Evolutionary conservation across 2,888 invertebrate genomes (phyloP).

Genomic region (Limnephilus rhombicus): DNA sequence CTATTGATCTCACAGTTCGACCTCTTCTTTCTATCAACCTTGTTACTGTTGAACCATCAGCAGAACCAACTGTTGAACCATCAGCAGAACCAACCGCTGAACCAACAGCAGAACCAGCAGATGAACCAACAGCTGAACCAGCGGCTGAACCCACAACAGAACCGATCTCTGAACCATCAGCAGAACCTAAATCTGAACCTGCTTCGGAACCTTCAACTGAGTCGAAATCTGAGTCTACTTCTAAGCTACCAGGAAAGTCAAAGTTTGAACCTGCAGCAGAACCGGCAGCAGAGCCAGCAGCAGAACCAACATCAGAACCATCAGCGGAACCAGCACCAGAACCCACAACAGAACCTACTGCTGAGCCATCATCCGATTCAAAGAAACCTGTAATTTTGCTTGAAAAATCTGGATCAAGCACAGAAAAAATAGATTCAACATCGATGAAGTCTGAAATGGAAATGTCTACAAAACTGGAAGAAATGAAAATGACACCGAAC

Average conservation of each 20-base stretch:
- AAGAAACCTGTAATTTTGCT: not conserved
- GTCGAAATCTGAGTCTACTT: conserved; percentile 66
- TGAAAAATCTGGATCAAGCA: not conserved
- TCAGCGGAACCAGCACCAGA: conserved; percentile 67
- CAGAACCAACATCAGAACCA: conserved; percentile 68
- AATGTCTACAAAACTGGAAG: conserved; percentile 6
- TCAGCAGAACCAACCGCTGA: conserved; percentile 69
- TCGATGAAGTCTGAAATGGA: not conserved
- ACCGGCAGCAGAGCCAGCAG: conserved; percentile 68
- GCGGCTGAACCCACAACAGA: conserved; percentile 56
- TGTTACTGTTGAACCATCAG: conserved; percentile 67
- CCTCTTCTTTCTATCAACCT: not conserved
- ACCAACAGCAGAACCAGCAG: conserved; percentile 68
- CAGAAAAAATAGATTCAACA: not conserved
- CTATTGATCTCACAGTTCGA: not conserved
- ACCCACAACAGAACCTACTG: conserved; percentile 69
- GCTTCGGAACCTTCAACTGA: conserved; percentile 68
- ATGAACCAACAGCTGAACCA: conserved; percentile 68
- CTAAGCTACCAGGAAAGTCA: conserved; percentile 67
- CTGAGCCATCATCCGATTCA: conserved; percentile 67
- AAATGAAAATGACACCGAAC: conserved; percentile 15
- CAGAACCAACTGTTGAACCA: conserved; percentile 67
- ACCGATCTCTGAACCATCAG: conserved; percentile 55
- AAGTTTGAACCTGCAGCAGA: conserved; percentile 67
- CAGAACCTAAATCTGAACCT: conserved; percentile 68